phyloP scores from a whole-genome alignment of 2,888 invertebrate species.

The Microctonus aethiopoides region DNA sequence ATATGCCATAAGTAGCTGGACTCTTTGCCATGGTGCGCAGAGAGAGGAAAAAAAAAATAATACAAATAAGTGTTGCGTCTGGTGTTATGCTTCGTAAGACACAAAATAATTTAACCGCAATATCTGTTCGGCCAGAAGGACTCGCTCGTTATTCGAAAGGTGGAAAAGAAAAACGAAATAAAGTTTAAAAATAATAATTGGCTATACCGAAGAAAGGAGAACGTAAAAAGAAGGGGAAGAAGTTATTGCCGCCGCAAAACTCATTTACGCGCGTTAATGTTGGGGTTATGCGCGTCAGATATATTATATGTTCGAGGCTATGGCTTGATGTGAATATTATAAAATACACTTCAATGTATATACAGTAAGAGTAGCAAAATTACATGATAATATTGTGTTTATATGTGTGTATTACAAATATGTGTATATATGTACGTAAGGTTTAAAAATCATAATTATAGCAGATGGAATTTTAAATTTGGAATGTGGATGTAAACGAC shows the following conservation, averaged over 20 bases:
- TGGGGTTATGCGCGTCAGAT: conserved; percentile 28
- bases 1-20: conserved; percentile 30
- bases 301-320: conserved; percentile 18
- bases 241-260: conserved; percentile 43
- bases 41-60: conserved; percentile 14
- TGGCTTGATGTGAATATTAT: conserved; percentile 23
- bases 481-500: not conserved
- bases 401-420: not conserved
- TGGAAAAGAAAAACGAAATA: not conserved
- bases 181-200: conserved; percentile 14
- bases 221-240: conserved; percentile 1
- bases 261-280: conserved; percentile 46
- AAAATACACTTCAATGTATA: conserved; percentile 7
- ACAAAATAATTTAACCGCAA: conserved; percentile 46
- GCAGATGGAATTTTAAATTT: not conserved
- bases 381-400: not conserved
- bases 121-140: conserved; percentile 36
- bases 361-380: not conserved
- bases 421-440: not conserved
- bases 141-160: conserved; percentile 24
- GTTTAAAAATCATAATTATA: not conserved
- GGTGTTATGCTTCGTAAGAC: conserved; percentile 39
- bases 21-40: conserved; percentile 18
- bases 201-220: conserved; percentile 20
- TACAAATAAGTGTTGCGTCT: conserved; percentile 29